Percentiles rank a stretch among this genome's conserved stretches.
phyloP scores from a whole-genome alignment of 2,113 vertebrate species.

The Semnornis frantzii region DNA sequence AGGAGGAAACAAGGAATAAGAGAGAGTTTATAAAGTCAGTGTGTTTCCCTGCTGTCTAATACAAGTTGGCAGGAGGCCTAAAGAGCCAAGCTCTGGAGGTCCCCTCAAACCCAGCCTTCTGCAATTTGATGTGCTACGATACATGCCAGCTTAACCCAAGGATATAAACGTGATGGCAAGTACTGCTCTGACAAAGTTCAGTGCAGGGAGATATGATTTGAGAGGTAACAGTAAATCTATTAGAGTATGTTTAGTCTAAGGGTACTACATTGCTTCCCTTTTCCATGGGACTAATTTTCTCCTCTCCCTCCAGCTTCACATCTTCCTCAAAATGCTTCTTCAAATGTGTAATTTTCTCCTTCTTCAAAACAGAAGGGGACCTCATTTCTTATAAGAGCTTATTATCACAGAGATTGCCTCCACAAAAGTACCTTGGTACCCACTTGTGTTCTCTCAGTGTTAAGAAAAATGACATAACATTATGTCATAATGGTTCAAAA shows the following conservation, averaged over 20 bases:
- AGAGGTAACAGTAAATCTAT: background rate
- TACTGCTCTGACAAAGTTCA: background rate
- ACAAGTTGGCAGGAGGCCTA: background rate
- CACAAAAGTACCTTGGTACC: background rate
- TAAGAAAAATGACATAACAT: background rate
- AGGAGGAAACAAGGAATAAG: background rate
- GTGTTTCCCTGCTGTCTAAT: background rate
- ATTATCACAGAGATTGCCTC: background rate
- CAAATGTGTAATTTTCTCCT: background rate
- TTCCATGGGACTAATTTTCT: background rate
- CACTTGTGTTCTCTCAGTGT: background rate
- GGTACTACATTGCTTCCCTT: background rate
- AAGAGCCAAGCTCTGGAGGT: background rate
- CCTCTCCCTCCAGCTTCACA: background rate
- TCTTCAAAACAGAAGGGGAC: slow-evolving; percentile 3
- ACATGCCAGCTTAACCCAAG: background rate
- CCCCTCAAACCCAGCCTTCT: background rate
- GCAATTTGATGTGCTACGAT: background rate
- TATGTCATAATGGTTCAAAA: background rate
- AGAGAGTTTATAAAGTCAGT: background rate
- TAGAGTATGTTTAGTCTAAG: background rate
- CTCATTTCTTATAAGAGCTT: background rate
- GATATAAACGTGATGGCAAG: background rate
- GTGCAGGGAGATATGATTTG: background rate
- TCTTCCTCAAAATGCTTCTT: background rate